A percentile compares a stretch with the other conserved stretches of the same genome.
Evolutionary conservation across 2,113 vertebrate genomes (phyloP).

Genomic region (Diphyllodes magnificus): DNA sequence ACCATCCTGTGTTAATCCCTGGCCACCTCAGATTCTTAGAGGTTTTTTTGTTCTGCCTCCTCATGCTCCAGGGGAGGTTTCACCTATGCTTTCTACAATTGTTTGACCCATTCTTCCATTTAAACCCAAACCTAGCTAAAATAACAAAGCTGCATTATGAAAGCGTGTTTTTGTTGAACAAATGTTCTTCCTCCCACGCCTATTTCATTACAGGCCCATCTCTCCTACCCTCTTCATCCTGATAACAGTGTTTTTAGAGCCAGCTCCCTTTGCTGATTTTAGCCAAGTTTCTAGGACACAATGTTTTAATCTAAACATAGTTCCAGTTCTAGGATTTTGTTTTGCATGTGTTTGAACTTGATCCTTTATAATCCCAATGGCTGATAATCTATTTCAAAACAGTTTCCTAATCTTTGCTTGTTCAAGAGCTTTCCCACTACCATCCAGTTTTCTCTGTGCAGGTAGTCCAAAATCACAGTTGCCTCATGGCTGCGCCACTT

Average conservation of each 20-base stretch:
- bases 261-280: conserved; percentile 11
- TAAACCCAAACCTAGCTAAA: background rate
- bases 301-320: conserved; percentile 18
- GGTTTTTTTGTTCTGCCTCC: background rate
- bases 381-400: conserved; percentile 4
- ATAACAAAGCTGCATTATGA: background rate
- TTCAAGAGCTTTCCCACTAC: background rate
- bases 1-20: background rate
- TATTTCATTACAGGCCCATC: background rate
- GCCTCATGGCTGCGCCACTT: background rate
- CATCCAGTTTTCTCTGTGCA: background rate
- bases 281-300: conserved; percentile 11
- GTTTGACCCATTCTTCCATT: background rate
- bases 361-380: background rate
- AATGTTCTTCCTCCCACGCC: conserved; percentile 18
- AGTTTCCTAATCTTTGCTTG: background rate
- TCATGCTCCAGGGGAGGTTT: background rate
- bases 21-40: background rate
- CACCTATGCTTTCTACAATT: background rate
- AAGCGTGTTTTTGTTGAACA: background rate
- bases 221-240: background rate
- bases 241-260: background rate
- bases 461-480: background rate
- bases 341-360: background rate
- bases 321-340: background rate